Base-by-base conservation (phyloP, 1,140 invertebrate genomes). In the Hypothenemus hampei region DNA sequence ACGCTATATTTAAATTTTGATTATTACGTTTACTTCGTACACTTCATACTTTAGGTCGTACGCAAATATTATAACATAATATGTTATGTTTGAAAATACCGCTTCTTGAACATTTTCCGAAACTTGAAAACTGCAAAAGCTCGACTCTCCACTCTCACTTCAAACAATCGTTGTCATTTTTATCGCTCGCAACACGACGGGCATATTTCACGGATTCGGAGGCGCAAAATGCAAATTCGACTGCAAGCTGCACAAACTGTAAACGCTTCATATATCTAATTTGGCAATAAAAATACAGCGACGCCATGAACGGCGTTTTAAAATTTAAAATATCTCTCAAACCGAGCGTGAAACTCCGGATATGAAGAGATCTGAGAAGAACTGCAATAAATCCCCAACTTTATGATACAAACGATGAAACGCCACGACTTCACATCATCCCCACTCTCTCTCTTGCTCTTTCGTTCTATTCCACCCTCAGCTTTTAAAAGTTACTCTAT, bases 301-400 rank as follows among this genome's bases (percentile, higher is more conserved):
- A 45, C 45, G 31, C 31, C 18, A 39, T 39, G 47, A 49, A 31
- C 33, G 29, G 33, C 33, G 35, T 49, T 49, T 49, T 49, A 49
- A 49, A 49, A 39, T 49, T 37, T 49, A 49, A 49, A 49, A 49
- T 49, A 49, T 49, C 47, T 49, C 47, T 49, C 47, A 49, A 49
- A 49, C 47, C 39, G 47, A 49, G 47, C 47, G 47, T 49, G 47
- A 49, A 49, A 49, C 47, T 49, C 47, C 47, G 47, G 47, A 49
- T 49, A 49, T 49, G 47, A 49, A 49, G 47, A 49, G 47, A 49
- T 49, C 47, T 49, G 47, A 39, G 35, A 49, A 49, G 47, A 49
- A 49, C 15, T 49, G 47, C 22, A 37, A 49, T 49, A 49, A 49
- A 49, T 49, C 20, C 35, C 22, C 47, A 49, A 49, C 47, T 49